Evolutionary conservation across 2,888 invertebrate genomes (phyloP).

Genomic region (Gasteruption jaculator): DNA sequence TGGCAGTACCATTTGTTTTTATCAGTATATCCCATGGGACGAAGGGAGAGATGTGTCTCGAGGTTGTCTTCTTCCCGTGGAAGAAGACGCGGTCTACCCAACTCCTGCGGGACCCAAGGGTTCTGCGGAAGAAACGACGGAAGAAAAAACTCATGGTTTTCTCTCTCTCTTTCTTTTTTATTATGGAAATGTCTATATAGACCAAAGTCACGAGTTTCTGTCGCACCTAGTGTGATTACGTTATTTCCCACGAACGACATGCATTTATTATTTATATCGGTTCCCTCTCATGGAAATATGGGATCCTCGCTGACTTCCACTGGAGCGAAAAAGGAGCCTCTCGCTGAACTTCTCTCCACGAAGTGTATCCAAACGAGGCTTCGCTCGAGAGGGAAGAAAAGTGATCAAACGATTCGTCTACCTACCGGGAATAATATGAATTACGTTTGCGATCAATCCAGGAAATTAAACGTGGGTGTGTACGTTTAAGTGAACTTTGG

Average conservation of each 20-base stretch:
- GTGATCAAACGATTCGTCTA: no score
- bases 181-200: constrained; percentile 8
- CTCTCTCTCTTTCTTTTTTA: constrained; percentile 8
- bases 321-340: no score
- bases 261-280: constrained; percentile 41
- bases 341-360: no score
- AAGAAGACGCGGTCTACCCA: constrained; percentile 27
- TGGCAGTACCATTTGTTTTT: constrained; percentile 49
- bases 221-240: constrained; percentile 42
- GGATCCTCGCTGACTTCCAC: no score
- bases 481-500: no score
- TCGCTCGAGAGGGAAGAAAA: no score
- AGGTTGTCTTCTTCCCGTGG: no score
- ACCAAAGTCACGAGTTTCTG: constrained; percentile 31
- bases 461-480: no score
- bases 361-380: no score
- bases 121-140: constrained; percentile 7
- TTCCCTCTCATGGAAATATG: constrained; percentile 3
- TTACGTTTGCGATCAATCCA: no score
- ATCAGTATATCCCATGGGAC: constrained; percentile 43
- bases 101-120: constrained; percentile 20
- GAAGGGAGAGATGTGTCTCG: constrained; percentile 32
- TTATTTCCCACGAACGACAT: constrained; percentile 35
- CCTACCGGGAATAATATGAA: no score
- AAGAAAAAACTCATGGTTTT: constrained; percentile 9